Conservation (phyloP, 1,140 invertebrate species). For the Oncopeltus fasciatus region DNA sequence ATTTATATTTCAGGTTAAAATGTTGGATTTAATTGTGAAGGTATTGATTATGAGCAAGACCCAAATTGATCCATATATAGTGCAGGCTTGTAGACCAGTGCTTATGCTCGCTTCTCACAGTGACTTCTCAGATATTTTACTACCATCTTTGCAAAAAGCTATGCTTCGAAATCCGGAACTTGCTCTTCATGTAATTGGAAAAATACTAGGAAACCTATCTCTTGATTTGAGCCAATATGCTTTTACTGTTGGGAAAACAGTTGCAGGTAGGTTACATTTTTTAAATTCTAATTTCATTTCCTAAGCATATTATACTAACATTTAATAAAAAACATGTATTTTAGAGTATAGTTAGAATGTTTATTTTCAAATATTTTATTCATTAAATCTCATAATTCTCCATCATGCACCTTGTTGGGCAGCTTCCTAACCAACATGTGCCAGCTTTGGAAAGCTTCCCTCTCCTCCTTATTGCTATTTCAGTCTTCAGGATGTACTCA, state of each 20-base stretch:
- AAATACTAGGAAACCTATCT: conserved; percentile 51
- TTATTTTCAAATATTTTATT: conserved; percentile 9
- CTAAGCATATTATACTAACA: no score
- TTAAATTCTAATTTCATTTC: neutral
- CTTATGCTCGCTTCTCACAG: conserved; percentile 47
- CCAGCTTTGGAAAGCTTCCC: no score
- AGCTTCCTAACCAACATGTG: no score
- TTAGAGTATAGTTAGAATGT: neutral
- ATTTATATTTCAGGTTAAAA: conserved; percentile 39
- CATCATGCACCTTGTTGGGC: neutral
- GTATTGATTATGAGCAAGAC: conserved; percentile 64
- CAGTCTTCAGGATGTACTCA: no score
- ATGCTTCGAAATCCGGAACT: conserved; percentile 90
- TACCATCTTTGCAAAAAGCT: conserved; percentile 78
- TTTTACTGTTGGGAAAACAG: conserved; percentile 63
- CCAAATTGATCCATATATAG: conserved; percentile 51
- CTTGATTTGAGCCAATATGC: conserved; percentile 69
- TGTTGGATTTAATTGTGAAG: conserved; percentile 65
- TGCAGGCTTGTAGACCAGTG: conserved; percentile 47
- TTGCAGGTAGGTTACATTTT: conserved; percentile 44
- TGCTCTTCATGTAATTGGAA: conserved; percentile 63
- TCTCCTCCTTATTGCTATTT: no score
- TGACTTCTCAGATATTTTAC: conserved; percentile 58
- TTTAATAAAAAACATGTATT: neutral
- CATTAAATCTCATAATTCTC: neutral